phyloP scores from a whole-genome alignment of 1,140 invertebrate genomes.

The Chrysoperla carnea region DNA sequence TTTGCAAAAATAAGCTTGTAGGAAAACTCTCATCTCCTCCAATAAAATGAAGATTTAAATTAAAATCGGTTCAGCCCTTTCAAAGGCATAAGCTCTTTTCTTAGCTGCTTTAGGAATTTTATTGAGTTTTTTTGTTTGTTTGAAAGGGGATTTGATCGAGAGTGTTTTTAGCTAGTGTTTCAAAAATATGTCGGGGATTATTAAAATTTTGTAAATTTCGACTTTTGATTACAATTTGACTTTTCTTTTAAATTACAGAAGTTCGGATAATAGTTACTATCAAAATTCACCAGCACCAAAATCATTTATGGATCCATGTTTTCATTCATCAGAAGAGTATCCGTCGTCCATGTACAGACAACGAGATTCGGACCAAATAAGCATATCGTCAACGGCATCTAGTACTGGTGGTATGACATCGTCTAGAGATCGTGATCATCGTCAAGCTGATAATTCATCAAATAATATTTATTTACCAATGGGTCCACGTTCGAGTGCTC shows the following conservation, averaged over 20 bases:
- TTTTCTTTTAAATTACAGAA: constrained; percentile 19
- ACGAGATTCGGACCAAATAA: constrained; percentile 23
- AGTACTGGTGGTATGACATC: constrained; percentile 21
- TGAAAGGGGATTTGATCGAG: no score
- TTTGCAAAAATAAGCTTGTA: no score
- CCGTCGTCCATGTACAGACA: constrained; percentile 1
- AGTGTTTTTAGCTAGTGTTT: no score
- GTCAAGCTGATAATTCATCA: constrained; percentile 10
- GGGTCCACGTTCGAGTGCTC: constrained; percentile 14
- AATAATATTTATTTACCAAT: constrained; percentile 22
- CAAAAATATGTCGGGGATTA: no score
- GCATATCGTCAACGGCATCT: constrained; percentile 23
- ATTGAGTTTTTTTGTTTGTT: no score
- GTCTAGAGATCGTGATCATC: constrained; percentile 16
- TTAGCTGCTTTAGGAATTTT: no score
- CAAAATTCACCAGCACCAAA: constrained; percentile 33
- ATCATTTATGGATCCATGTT: constrained; percentile 31
- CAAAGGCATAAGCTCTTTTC: no score
- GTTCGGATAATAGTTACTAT: constrained; percentile 34
- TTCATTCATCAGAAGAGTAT: constrained; percentile 29
- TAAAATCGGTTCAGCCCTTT: no score
- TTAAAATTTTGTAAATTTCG: no score
- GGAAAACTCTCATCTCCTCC: no score
- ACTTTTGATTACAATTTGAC: no score
- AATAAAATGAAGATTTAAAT: no score